Evolutionary conservation across 2,888 invertebrate genomes (phyloP).

Genomic region (Pardosa pseudoannulata): DNA sequence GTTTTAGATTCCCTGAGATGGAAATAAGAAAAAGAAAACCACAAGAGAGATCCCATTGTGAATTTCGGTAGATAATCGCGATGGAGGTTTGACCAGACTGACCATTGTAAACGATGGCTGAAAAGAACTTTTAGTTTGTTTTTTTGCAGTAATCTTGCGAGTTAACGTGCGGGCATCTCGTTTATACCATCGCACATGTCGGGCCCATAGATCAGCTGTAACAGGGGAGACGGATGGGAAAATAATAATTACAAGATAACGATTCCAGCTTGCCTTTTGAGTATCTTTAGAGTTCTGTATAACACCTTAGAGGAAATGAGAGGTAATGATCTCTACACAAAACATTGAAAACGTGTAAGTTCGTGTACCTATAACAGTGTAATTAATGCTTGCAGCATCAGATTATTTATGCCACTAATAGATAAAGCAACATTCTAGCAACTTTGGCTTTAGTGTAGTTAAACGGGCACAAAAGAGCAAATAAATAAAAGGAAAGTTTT

Average conservation of each 20-base stretch:
- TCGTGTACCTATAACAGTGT: too few species aligned
- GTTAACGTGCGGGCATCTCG: neutral
- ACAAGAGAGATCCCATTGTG: slow-evolving; percentile 14
- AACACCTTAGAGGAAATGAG: too few species aligned
- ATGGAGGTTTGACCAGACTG: neutral
- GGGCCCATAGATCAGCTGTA: neutral
- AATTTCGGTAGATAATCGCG: neutral
- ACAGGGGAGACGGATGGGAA: slow-evolving; percentile 15
- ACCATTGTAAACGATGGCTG: neutral
- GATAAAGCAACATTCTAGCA: too few species aligned
- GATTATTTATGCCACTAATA: too few species aligned
- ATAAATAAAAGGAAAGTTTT: too few species aligned
- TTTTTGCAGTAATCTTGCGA: neutral
- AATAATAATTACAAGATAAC: slow-evolving; percentile 39
- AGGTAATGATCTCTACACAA: too few species aligned
- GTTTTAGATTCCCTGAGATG: neutral
- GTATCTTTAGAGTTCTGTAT: too few species aligned
- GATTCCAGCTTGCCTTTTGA: neutral
- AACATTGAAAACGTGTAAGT: too few species aligned
- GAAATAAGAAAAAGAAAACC: neutral
- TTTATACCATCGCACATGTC: slow-evolving; percentile 6
- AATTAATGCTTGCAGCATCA: too few species aligned
- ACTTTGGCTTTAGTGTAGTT: too few species aligned
- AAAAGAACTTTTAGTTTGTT: neutral
- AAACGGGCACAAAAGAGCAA: too few species aligned